A percentile compares a stretch with the other conserved stretches of the same genome.
Evolutionary conservation across 1,140 invertebrate species (phyloP).

Genomic region (Aphidius gifuensis): DNA sequence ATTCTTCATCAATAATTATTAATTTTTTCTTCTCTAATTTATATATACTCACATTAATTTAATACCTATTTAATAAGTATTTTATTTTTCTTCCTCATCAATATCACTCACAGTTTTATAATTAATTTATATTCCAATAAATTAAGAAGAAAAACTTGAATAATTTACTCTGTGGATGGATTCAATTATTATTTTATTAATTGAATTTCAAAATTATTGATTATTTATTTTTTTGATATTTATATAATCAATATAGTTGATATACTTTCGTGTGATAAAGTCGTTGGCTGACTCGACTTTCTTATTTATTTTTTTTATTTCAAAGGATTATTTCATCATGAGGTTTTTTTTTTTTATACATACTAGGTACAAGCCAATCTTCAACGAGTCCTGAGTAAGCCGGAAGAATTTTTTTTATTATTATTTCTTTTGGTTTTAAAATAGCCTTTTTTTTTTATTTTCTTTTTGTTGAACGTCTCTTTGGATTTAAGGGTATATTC

Average conservation of each 20-base stretch:
- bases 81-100: too few species aligned
- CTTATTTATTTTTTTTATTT: slow-evolving; percentile 17
- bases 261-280: slow-evolving; percentile 41
- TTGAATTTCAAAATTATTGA: not conserved
- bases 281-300: slow-evolving; percentile 20
- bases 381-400: slow-evolving; percentile 15
- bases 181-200: slow-evolving; percentile 39
- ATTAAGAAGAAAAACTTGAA: too few species aligned
- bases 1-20: too few species aligned
- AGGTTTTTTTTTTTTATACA: not conserved
- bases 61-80: too few species aligned
- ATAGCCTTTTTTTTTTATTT: not conserved
- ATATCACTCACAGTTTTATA: too few species aligned
- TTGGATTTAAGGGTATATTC: too few species aligned
- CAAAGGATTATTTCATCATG: not conserved
- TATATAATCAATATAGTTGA: slow-evolving; percentile 18
- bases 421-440: not conserved
- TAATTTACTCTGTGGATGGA: slow-evolving; percentile 41
- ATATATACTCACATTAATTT: too few species aligned
- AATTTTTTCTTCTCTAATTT: too few species aligned
- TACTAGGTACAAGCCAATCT: not conserved
- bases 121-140: too few species aligned
- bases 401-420: slow-evolving; percentile 10
- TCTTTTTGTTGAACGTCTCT: not conserved
- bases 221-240: slow-evolving; percentile 1